Conservation (phyloP, 2,888 invertebrate genomes). For the Eledone cirrhosa region DNA sequence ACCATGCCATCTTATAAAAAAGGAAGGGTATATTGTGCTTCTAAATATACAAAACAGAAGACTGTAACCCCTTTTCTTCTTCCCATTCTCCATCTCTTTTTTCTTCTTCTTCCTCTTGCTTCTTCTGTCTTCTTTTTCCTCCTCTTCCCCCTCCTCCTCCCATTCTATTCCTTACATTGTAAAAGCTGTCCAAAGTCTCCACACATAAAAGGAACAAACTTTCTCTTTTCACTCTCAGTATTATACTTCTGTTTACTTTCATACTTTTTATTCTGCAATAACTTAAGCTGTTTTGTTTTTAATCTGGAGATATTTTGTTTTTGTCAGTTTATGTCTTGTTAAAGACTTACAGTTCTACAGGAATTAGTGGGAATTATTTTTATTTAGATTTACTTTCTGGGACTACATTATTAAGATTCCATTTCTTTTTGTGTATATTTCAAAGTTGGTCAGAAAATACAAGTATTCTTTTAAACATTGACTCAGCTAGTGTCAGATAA, state of each 20-base stretch:
- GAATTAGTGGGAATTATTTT: too few species aligned
- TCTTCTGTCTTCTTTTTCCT: not conserved
- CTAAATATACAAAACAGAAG: too few species aligned
- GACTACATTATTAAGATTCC: too few species aligned
- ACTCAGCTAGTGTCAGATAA: not conserved
- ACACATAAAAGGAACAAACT: not conserved
- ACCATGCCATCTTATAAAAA: too few species aligned
- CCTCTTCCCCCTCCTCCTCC: not conserved
- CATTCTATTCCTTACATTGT: not conserved
- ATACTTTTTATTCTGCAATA: not conserved
- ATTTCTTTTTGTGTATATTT: not conserved
- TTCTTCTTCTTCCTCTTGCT: not conserved
- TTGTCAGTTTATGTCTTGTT: too few species aligned
- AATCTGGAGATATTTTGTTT: not conserved
- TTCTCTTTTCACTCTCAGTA: not conserved
- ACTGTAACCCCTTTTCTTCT: not conserved
- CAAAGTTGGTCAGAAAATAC: not conserved
- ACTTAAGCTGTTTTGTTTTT: not conserved
- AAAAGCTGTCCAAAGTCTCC: not conserved
- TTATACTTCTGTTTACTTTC: not conserved
- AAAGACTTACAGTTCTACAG: too few species aligned
- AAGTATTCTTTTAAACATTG: not conserved
- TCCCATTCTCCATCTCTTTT: too few species aligned
- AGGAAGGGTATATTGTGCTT: too few species aligned
- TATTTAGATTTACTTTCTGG: too few species aligned